Base-by-base conservation (phyloP, 2,797 vertebrate species). In the Rhabdomys pumilio region DNA sequence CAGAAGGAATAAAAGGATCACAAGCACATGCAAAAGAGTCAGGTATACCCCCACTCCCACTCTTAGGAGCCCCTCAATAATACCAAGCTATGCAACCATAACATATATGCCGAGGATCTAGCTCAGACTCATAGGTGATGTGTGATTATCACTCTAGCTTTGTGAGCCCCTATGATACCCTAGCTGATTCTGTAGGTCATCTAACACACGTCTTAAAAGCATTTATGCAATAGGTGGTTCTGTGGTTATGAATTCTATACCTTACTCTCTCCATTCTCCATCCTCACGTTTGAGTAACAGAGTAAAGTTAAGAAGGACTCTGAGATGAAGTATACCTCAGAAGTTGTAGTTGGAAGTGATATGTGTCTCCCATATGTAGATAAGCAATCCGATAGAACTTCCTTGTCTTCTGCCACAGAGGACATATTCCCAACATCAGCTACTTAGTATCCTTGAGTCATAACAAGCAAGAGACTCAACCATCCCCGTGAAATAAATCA, bases 391-490 rank as follows among this genome's bases (percentile, higher is more conserved):
- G 89, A 75, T 94, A 80, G 41, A 93, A 91, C 19, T 75, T 90
- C 86, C 15, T 47, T 96, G 2, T 92, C n/a, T 4, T 87, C 81
- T 94, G 55, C 19, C 31, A 88, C 29, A 65, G 84, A 84, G 29
- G 13, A 31, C 10, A 15, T 50, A 29, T 90, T 96, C 44, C 44
- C 72, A 19, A 69, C 44, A 87, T n/a, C 75, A 31, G 24, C 11
- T 77, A 22, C 15, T 4, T 75, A 7, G 19, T 34, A 44, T 80
- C 2, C 47, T 38, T 67, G 63, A 79, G 44, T 80, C 24, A 75
- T 22, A 24, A 12, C 83, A n/a, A 86, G 19, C 57, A 89, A 79
- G 34, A 83, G 55, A 90, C 41, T 93, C 53, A 97, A 67, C 47
- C n/a, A 80, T 13, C n/a, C 31, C 77, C 73, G 31, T 26, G 44